Evolutionary conservation across 2,888 invertebrate species (phyloP), one percentile per base, ranked within the genome.

Genomic region (Tubiluchus corallicola): DNA sequence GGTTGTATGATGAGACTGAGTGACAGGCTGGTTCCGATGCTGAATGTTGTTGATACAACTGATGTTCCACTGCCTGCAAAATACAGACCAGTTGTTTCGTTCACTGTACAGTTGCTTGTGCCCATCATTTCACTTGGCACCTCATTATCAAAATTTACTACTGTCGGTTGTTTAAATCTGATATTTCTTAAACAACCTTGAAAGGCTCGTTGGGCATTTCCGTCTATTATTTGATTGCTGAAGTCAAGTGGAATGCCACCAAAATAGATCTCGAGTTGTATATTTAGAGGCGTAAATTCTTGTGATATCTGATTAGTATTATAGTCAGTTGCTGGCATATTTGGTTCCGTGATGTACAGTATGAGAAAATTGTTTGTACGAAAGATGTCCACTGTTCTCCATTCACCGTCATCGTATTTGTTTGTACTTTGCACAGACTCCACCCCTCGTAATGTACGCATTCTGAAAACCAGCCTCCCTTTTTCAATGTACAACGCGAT

Each of bases 301-400:
- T 29, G 9, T 9, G 29, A 29, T 9, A 29, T 9, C n/a, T n/a
- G 9, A n/a, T 29, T 29, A n/a, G 9, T 29, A 9, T 9, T n/a
- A n/a, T 29, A 29, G n/a, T 29, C 29, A 29, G 9, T 9, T n/a
- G n/a, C n/a, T n/a, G n/a, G n/a, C n/a, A n/a, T n/a, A n/a, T n/a
- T n/a, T n/a, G 29, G 9, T n/a, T 29, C 29, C 29, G 29, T 29
- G 29, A 29, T n/a, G 9, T 9, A 9, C 29, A 29, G 9, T 9
- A n/a, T n/a, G n/a, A 29, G 9, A n/a, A 29, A 29, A n/a, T 29
- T 29, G 29, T 29, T 29, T n/a, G n/a, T 29, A n/a, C 29, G 29
- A n/a, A 29, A 9, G n/a, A 29, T n/a, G 29, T 29, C n/a, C 9
- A 29, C 29, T 29, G 9, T n/a, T n/a, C 29, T 9, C n/a, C n/a